phyloP scores from a whole-genome alignment of 2,113 vertebrate genomes.

The Heterotilapia buettikoferi region DNA sequence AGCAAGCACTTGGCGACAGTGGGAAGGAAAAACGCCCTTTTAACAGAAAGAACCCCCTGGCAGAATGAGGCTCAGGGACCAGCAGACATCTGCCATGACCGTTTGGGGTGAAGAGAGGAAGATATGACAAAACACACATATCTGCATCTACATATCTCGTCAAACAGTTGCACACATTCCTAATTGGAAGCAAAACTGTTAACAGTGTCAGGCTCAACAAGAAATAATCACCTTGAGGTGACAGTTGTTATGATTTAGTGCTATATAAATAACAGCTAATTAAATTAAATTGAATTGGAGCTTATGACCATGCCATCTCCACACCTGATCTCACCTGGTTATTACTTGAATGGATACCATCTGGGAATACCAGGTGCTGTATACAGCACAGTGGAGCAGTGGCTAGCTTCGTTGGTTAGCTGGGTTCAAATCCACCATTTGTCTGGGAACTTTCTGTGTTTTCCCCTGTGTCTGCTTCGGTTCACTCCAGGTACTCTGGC shows the following conservation, averaged over 20 bases:
- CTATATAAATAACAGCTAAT: not conserved
- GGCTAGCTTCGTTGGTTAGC: not conserved
- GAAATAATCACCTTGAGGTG: not conserved
- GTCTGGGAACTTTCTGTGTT: not conserved
- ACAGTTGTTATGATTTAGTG: not conserved
- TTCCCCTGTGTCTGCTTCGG: not conserved
- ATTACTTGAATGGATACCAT: not conserved
- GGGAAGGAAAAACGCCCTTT: not conserved
- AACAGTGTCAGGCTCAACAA: not conserved
- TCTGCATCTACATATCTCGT: not conserved
- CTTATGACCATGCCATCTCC: not conserved
- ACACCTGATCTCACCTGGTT: not conserved
- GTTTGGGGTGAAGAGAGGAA: not conserved
- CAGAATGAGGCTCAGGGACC: fast-evolving
- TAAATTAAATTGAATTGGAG: not conserved
- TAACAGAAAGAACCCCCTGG: fast-evolving
- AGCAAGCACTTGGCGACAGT: not conserved
- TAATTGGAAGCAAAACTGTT: not conserved
- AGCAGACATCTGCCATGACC: not conserved
- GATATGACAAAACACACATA: not conserved
- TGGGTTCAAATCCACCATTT: not conserved
- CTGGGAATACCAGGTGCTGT: not conserved
- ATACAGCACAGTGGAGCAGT: not conserved
- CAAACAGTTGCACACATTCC: not conserved
- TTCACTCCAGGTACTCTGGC: not conserved